Percentiles rank a stretch among this genome's conserved stretches.
phyloP scores from a whole-genome alignment of 2,113 vertebrate genomes.

The Amphilophus citrinellus region DNA sequence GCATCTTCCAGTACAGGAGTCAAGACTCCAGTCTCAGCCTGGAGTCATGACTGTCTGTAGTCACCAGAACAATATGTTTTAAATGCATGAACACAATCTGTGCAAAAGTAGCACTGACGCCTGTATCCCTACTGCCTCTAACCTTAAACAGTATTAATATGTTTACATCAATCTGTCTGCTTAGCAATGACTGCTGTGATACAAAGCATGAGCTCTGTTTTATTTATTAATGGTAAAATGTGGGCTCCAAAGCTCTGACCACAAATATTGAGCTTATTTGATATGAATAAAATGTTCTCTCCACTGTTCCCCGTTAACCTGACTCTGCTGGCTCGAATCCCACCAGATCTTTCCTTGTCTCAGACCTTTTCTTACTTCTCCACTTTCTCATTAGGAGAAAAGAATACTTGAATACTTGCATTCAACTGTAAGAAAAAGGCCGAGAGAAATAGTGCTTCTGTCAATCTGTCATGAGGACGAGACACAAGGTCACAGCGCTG shows the following conservation, averaged over 20 bases:
- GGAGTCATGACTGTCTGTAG: not conserved
- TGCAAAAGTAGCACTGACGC: not conserved
- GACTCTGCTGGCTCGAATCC: slow-evolving; percentile 26
- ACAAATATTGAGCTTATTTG: slow-evolving; percentile 46
- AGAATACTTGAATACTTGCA: slow-evolving; percentile 29
- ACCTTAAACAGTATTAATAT: not conserved
- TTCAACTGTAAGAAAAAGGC: slow-evolving; percentile 21
- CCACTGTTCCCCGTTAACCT: slow-evolving; percentile 8
- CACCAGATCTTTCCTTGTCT: slow-evolving; percentile 43
- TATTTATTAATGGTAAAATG: slow-evolving; percentile 37
- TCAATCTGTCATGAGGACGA: slow-evolving; percentile 72
- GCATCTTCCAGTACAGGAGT: not conserved
- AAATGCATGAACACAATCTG: not conserved
- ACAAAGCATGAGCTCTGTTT: slow-evolving; percentile 28
- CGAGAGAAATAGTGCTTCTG: slow-evolving; percentile 54
- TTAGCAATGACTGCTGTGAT: not conserved
- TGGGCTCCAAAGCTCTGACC: slow-evolving; percentile 33
- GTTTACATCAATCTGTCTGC: slow-evolving; percentile 27
- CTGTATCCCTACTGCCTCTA: not conserved
- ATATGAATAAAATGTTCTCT: slow-evolving; percentile 30
- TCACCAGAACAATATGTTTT: not conserved
- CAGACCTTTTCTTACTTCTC: slow-evolving; percentile 45
- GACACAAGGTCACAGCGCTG: slow-evolving; percentile 52
- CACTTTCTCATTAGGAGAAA: slow-evolving; percentile 63
- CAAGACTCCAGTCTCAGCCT: not conserved